Evolutionary conservation across 1,140 invertebrate genomes (phyloP).

Genomic region (Helicoverpa zea): DNA sequence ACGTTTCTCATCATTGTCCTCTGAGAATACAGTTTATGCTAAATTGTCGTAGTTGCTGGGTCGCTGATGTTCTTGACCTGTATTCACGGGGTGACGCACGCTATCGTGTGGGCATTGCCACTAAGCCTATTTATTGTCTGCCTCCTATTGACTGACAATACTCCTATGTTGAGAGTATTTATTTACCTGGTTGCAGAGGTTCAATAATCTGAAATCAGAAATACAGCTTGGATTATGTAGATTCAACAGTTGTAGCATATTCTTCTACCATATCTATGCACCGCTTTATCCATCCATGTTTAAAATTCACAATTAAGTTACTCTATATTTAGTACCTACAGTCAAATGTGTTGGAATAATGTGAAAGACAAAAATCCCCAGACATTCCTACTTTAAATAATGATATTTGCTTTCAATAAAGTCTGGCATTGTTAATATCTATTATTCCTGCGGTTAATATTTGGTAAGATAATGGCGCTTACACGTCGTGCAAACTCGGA

Average conservation of each 20-base stretch:
- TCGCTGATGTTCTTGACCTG: constrained; percentile 54
- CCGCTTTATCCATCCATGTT: no score
- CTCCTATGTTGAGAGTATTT: background rate
- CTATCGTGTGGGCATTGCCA: constrained; percentile 41
- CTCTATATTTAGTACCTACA: no score
- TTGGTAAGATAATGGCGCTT: constrained; percentile 3
- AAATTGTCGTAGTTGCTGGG: constrained; percentile 11
- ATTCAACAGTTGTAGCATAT: no score
- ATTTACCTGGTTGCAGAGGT: background rate
- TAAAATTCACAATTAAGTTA: no score
- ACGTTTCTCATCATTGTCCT: background rate
- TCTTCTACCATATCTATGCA: no score
- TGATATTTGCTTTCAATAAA: background rate
- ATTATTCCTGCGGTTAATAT: background rate
- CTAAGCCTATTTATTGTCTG: constrained; percentile 34
- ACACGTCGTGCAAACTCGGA: background rate
- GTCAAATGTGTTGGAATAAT: no score
- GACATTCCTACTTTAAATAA: background rate
- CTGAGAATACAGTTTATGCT: constrained; percentile 15
- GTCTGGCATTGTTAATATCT: background rate
- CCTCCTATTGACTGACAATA: background rate
- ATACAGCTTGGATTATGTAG: no score
- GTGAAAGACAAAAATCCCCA: background rate
- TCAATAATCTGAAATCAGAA: background rate
- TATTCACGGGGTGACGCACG: constrained; percentile 40